Evolutionary conservation across 2,888 invertebrate species (phyloP), one percentile per base, ranked within the genome.

Genomic region (Cecidostiba fungosa): DNA sequence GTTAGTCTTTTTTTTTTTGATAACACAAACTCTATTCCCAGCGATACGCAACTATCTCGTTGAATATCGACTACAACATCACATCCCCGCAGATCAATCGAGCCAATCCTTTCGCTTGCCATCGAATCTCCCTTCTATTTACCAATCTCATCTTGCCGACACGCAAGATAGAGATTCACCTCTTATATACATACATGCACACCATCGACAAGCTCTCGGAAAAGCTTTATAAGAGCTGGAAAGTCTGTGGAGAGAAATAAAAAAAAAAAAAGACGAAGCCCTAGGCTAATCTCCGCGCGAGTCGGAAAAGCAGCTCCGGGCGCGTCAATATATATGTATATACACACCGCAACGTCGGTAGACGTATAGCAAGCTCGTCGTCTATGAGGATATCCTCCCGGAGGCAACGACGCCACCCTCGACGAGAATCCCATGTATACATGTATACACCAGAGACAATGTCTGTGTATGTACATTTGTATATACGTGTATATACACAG

Each of bases 381-480:
- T 66, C 66, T 66, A 26, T 5, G 66, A 26, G 66, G 66, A 66
- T 66, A 50, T 26, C 50, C 50, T 12, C 29, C 12, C 54, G 50
- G 19, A 36, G 39, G 72, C 36, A 50, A 76, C 76, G 54, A 74
- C 54, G 76, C 29, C 50, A 19, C 70, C 36, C 32, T 36, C 32
- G 32, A 76, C 19, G 54, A 54, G 29, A 50, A 26, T 26, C 43
- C 76, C 50, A 29, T 54, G 10, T 16, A 76, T 2, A 43, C 39
- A 36, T 69, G 23, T 70, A 29, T 19, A n/a, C 12, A 36, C 29
- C 47, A 19, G 59, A 47, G 73, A 74, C 36, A 59, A 23, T 59
- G n/a, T 59, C 8, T 19, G 84, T 87, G 86, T 86, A 86, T 86
- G 85, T 87, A 69, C 26, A 14, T 47, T 0, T 70, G 5, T 26